A percentile compares a stretch with the other conserved stretches of the same genome.
These are phyloP conservation scores for Sardina pilchardus DNA, from an alignment of 2,113 vertebrate species.

Conservation along the genomic window DNA sequence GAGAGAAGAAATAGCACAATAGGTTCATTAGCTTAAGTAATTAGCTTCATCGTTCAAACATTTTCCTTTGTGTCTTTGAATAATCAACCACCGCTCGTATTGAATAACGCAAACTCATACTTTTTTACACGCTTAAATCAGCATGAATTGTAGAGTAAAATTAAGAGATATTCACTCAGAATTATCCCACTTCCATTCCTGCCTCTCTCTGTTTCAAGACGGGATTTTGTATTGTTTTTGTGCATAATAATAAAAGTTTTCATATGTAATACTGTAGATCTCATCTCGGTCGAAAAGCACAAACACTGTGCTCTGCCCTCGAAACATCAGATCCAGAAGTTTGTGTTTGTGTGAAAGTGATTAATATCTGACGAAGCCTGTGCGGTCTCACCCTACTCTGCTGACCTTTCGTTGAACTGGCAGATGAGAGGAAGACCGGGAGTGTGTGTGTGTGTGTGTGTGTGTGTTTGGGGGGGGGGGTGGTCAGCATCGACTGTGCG, in stretches of 20 bases:
- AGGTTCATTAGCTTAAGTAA: conserved; percentile 49
- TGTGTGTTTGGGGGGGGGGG: too few species aligned
- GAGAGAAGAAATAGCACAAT: conserved; percentile 29
- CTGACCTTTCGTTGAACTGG: conserved; percentile 12
- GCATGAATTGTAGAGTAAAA: not conserved
- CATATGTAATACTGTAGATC: not conserved
- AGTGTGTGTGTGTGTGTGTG: too few species aligned
- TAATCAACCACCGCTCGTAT: conserved; percentile 26
- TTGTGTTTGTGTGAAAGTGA: conserved; percentile 34
- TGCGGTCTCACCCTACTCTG: not conserved
- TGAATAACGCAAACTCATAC: conserved; percentile 33
- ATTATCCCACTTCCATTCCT: not conserved
- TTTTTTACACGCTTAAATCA: not conserved
- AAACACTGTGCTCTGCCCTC: not conserved
- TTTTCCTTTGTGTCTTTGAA: conserved; percentile 33
- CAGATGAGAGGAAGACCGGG: too few species aligned
- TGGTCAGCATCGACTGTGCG: not conserved
- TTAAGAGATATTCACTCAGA: not conserved
- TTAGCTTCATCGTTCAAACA: conserved; percentile 44
- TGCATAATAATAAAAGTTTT: not conserved
- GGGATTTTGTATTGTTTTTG: not conserved
- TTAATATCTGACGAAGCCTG: conserved; percentile 33
- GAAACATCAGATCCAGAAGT: conserved; percentile 3
- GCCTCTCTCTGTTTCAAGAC: conserved; percentile 5
- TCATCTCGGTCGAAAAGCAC: not conserved